These are phyloP conservation scores for Hydrocynus forskahlii DNA, from an alignment of 2,797 vertebrate species.

Conservation along the genomic window DNA sequence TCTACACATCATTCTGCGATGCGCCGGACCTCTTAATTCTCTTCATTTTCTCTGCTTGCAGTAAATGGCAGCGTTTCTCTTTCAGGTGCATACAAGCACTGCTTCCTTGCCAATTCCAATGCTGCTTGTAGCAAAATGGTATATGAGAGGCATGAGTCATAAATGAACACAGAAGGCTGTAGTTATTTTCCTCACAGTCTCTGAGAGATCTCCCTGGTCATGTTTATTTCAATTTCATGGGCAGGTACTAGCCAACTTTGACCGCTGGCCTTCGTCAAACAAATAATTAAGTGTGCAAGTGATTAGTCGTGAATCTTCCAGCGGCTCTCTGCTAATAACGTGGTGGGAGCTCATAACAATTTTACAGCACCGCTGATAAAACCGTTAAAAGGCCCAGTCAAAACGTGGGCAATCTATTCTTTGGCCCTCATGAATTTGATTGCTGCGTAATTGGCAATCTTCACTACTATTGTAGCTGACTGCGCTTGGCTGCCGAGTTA, in stretches of 20 bases:
- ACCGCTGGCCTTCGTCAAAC: not conserved
- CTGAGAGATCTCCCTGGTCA: not conserved
- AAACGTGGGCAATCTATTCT: slow-evolving; percentile 29
- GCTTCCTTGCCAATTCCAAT: not conserved
- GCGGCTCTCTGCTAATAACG: not conserved
- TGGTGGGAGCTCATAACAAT: slow-evolving; percentile 17
- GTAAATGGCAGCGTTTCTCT: slow-evolving; percentile 6
- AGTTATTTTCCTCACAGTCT: not conserved
- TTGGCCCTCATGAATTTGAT: slow-evolving; percentile 6
- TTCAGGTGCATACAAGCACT: not conserved
- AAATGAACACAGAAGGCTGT: not conserved
- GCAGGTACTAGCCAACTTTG: slow-evolving; percentile 4
- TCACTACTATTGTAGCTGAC: slow-evolving; percentile 17
- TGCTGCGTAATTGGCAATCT: slow-evolving; percentile 31
- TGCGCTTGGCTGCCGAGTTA: not conserved
- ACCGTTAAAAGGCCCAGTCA: slow-evolving; percentile 8
- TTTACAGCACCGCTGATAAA: slow-evolving; percentile 39
- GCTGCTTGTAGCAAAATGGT: not conserved
- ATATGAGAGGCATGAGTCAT: slow-evolving; percentile 13
- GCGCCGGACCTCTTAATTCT: not conserved
- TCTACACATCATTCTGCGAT: slow-evolving; percentile 25
- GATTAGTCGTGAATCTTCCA: slow-evolving; percentile 15
- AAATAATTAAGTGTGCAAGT: slow-evolving; percentile 26
- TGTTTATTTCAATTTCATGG: slow-evolving; percentile 7
- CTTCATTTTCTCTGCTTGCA: slow-evolving; percentile 9